Conservation (phyloP, 2,888 invertebrate species). For the Ischnura elegans region DNA sequence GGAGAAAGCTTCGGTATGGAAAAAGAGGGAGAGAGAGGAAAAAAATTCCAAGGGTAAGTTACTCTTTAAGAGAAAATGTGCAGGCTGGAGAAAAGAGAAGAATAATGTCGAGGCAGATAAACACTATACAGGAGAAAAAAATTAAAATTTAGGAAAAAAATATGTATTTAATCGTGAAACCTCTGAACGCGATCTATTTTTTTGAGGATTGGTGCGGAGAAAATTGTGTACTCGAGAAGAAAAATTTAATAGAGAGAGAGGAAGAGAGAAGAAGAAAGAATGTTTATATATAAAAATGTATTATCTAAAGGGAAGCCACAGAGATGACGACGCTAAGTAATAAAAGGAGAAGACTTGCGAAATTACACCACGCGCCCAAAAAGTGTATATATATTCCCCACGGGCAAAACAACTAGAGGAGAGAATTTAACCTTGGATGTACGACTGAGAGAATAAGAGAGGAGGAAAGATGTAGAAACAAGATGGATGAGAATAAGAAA, state of each 20-base stretch:
- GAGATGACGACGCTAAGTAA: not conserved
- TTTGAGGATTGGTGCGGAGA: too few relatives aligned
- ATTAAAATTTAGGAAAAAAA: too few relatives aligned
- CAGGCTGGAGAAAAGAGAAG: not conserved
- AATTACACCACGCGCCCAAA: slow-evolving; percentile 23
- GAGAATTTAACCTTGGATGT: not conserved
- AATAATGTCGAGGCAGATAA: too few relatives aligned
- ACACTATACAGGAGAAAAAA: not conserved
- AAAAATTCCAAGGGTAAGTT: not conserved
- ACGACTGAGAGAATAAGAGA: not conserved
- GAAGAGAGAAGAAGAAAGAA: not conserved
- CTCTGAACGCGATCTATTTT: too few relatives aligned
- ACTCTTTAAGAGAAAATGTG: not conserved
- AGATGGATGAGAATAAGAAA: not conserved
- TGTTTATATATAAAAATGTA: too few relatives aligned
- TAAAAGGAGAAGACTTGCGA: not conserved
- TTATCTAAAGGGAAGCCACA: not conserved
- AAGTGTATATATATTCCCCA: not conserved
- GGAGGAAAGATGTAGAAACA: not conserved
- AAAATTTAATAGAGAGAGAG: not conserved
- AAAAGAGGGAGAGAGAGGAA: not conserved
- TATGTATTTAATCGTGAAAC: too few relatives aligned
- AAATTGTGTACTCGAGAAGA: not conserved
- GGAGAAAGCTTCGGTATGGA: not conserved
- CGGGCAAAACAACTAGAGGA: not conserved